Percentiles rank a stretch among this genome's conserved stretches.
phyloP scores from a whole-genome alignment of 2,797 vertebrate species.

The Enteromius radiatus region DNA sequence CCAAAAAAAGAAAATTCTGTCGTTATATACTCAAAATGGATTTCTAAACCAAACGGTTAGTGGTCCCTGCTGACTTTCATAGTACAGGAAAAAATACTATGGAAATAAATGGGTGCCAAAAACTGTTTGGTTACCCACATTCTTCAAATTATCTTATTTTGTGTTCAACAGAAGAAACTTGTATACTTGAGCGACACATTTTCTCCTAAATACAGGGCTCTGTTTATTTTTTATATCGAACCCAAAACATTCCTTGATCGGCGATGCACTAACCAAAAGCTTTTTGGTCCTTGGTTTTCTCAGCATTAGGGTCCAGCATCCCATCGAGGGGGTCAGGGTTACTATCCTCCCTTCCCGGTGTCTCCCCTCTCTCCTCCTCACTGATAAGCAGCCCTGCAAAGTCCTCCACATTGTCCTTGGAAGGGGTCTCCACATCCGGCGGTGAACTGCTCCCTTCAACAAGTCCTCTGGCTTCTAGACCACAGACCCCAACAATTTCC shows the following conservation, averaged over 20 bases:
- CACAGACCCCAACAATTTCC: conserved; percentile 71
- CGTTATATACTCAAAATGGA: neutral
- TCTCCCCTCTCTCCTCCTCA: conserved; percentile 84
- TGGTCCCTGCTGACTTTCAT: neutral
- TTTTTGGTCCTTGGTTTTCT: conserved; percentile 71
- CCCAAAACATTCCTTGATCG: neutral
- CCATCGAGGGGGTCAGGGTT: conserved; percentile 85
- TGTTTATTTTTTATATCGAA: neutral
- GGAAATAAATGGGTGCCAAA: neutral
- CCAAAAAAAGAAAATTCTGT: neutral
- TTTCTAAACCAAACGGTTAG: neutral
- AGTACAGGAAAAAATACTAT: neutral
- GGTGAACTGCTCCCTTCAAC: conserved; percentile 76
- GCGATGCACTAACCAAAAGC: conserved; percentile 69
- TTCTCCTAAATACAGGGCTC: neutral
- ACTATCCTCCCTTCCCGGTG: conserved; percentile 86
- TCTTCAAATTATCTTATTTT: neutral
- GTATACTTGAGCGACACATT: neutral
- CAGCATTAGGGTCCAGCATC: conserved; percentile 84
- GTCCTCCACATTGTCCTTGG: conserved; percentile 71
- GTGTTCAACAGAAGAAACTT: neutral
- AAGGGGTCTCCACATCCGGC: conserved; percentile 70
- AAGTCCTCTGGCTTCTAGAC: conserved; percentile 77
- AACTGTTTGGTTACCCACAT: neutral
- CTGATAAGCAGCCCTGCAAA: conserved; percentile 69